A percentile compares a stretch with the other conserved stretches of the same genome.
Conservation (phyloP, 2,113 vertebrate species). For the Callipepla squamata region DNA sequence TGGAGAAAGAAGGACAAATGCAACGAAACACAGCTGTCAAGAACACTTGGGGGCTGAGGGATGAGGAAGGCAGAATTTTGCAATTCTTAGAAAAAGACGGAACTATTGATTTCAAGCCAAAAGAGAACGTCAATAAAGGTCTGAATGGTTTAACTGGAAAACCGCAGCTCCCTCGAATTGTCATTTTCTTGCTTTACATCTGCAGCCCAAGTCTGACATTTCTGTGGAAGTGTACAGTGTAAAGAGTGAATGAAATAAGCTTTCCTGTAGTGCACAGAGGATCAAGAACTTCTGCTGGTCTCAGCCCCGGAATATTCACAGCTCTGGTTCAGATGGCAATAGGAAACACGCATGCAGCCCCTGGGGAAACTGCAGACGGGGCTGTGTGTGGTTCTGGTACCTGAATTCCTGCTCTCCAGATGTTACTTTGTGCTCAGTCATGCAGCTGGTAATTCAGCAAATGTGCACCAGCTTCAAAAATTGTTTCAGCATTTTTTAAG, state of each 20-base stretch:
- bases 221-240: neutral
- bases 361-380: fast-evolving
- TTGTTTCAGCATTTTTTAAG: neutral
- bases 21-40: neutral
- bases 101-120: neutral
- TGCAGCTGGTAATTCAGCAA: neutral
- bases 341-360: neutral
- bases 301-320: neutral
- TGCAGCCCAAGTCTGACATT: neutral
- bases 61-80: neutral
- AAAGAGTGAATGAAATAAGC: fast-evolving
- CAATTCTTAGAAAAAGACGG: neutral
- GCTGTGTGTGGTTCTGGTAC: neutral
- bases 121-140: neutral
- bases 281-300: neutral
- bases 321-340: neutral
- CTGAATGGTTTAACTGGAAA: neutral
- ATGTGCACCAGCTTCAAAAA: neutral
- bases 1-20: neutral
- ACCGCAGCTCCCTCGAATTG: neutral
- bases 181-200: neutral
- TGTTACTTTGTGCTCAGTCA: neutral
- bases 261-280: neutral
- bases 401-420: neutral
- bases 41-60: neutral